phyloP scores from a whole-genome alignment of 2,113 vertebrate species.

The Microcebus jonahi region DNA sequence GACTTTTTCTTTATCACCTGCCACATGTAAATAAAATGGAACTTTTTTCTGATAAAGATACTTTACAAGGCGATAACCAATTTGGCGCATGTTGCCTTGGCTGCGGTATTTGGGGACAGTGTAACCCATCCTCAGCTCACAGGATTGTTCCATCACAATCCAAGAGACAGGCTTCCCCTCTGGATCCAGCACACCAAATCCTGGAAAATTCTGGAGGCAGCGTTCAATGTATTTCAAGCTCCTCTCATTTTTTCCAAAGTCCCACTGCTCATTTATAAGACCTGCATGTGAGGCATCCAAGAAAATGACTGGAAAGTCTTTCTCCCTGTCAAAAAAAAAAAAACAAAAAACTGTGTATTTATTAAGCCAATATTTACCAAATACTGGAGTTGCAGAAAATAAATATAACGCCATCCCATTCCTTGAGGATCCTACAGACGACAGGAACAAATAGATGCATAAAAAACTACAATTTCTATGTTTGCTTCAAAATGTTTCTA shows the following conservation, averaged over 20 bases:
- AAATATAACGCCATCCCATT: neutral
- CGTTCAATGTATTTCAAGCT: slow-evolving; percentile 38
- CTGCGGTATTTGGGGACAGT: neutral
- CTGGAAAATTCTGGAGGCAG: slow-evolving; percentile 36
- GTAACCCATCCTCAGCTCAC: slow-evolving; percentile 40
- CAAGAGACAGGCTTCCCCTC: neutral
- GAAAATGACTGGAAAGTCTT: neutral
- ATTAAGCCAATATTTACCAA: neutral
- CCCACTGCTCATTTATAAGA: slow-evolving; percentile 41
- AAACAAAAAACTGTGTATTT: neutral
- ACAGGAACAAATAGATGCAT: neutral
- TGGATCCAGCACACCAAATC: neutral
- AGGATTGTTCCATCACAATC: neutral
- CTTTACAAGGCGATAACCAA: rapidly evolving
- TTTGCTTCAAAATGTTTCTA: neutral
- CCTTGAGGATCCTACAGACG: neutral
- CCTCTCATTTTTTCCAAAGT: slow-evolving; percentile 6
- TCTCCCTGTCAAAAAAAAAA: slow-evolving; percentile 17
- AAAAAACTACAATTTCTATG: neutral
- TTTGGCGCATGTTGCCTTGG: neutral
- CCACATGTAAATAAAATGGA: neutral
- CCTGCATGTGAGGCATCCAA: neutral
- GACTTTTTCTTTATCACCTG: neutral
- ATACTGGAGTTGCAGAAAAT: neutral
- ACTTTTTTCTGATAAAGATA: neutral